Conservation (phyloP, 92 coral and sea anemone genomes). For the Epizoanthus fatuus region DNA sequence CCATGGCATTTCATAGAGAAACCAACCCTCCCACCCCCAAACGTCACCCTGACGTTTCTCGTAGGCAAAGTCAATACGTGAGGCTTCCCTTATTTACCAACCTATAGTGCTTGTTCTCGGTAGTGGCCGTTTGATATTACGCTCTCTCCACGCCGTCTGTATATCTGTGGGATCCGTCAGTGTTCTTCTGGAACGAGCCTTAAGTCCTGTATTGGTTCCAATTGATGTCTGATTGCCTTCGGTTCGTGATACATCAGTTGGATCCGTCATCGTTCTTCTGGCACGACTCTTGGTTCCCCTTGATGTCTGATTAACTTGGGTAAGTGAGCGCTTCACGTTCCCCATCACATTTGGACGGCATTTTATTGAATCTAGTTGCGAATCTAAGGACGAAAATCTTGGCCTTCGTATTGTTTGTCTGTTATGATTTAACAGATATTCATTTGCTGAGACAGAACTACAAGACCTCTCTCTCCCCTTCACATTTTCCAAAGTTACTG, state of each 20-base stretch:
- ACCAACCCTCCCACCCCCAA: no score
- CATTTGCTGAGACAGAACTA: neutral
- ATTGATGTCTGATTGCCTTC: neutral
- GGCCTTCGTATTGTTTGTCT: neutral
- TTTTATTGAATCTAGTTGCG: neutral
- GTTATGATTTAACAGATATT: neutral
- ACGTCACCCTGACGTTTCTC: no score
- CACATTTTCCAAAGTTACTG: no score
- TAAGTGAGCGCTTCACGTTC: neutral
- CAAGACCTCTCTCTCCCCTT: neutral
- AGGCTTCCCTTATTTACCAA: neutral
- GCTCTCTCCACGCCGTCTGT: neutral
- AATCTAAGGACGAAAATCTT: neutral
- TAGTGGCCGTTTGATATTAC: neutral
- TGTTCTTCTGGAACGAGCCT: neutral
- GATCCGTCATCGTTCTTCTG: neutral
- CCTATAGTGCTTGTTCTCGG: conserved; percentile 3
- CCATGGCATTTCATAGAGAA: no score
- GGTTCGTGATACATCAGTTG: neutral
- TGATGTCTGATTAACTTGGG: neutral
- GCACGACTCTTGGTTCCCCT: neutral
- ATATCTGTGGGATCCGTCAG: neutral
- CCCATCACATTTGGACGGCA: neutral
- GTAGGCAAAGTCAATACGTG: neutral
- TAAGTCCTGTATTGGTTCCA: neutral